phyloP scores from a whole-genome alignment of 2,888 invertebrate species.

The Rhagonycha fulva region DNA sequence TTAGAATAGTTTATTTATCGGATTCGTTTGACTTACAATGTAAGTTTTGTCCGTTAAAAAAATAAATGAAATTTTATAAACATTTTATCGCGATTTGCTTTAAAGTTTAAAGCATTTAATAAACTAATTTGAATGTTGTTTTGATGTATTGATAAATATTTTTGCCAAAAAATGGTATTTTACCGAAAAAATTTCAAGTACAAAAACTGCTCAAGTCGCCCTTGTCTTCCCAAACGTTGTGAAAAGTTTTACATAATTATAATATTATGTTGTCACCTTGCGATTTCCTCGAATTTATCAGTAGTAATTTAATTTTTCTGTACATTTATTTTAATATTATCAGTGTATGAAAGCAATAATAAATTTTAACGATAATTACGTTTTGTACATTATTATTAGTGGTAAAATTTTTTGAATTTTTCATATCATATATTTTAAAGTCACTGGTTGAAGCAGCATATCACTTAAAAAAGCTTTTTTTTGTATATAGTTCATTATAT shows the following conservation, averaged over 20 bases:
- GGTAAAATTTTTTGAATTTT: neutral
- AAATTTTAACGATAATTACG: conserved; percentile 10
- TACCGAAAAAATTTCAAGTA: neutral
- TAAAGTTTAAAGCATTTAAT: neutral
- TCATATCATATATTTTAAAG: neutral
- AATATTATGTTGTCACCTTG: neutral
- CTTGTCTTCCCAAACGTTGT: conserved; percentile 5
- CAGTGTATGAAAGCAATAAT: conserved; percentile 24
- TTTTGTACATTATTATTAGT: conserved; percentile 9
- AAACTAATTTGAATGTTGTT: neutral
- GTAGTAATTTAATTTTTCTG: neutral
- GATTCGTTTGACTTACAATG: neutral
- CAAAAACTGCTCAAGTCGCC: conserved; percentile 10
- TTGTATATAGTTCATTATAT: neutral
- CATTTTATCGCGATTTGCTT: neutral
- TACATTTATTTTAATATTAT: neutral
- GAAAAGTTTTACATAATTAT: neutral
- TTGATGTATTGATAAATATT: neutral
- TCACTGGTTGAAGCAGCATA: neutral
- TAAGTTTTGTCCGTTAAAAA: neutral
- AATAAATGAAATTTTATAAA: neutral
- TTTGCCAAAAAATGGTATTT: neutral
- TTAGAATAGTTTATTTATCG: neutral
- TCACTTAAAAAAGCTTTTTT: neutral
- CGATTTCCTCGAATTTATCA: neutral